Evolutionary conservation across 2,113 vertebrate species (phyloP), one percentile per base, ranked within the genome.

Genomic region (Dicrurus megarhynchus): DNA sequence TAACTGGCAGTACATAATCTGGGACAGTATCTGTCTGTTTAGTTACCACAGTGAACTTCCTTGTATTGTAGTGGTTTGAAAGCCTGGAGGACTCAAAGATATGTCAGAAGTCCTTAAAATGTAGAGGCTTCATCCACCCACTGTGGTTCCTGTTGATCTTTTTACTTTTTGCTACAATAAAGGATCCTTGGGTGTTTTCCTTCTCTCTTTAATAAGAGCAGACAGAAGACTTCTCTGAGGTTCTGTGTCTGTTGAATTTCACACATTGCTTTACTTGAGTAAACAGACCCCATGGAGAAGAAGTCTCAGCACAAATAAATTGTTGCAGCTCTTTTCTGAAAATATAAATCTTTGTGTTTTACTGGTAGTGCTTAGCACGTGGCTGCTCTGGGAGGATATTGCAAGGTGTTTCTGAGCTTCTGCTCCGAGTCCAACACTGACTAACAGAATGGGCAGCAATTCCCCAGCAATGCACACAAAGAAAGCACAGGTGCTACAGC

Each of bases 221-320:
- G 79, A 55, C 63, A 91, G 90, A 88, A 93, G 73, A 86, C 33
- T 96, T 92, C 59, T 94, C 82, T 44, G 71, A 96, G 90, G 71
- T 94, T 95, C 90, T 84, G 56, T 87, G 57, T 77, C 93, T 93
- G 93, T 83, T 94, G 87, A 88, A 94, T 97, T 97, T 96, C 95
- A 95, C 95, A 96, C 93, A 78, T 93, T 93, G 59, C 67, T 90
- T 94, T 85, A 69, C 83, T 83, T 90, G 47, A 67, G 88, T 94
- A 96, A 96, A 95, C 76, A 95, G 64, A 93, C 13, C 59, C 52
- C 52, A 74, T 46, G 49, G 68, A 74, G 63, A 56, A 91, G 60
- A 37, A 79, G n/a, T 32, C 68, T 39, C 47, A 93, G 60, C 37
- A 80, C 64, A 88, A 90, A 93, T 70, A 90, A 79, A 77, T 77